A percentile compares a stretch with the other conserved stretches of the same genome.
Evolutionary conservation across 2,888 invertebrate species (phyloP).

Genomic region (Chironomus tentans): DNA sequence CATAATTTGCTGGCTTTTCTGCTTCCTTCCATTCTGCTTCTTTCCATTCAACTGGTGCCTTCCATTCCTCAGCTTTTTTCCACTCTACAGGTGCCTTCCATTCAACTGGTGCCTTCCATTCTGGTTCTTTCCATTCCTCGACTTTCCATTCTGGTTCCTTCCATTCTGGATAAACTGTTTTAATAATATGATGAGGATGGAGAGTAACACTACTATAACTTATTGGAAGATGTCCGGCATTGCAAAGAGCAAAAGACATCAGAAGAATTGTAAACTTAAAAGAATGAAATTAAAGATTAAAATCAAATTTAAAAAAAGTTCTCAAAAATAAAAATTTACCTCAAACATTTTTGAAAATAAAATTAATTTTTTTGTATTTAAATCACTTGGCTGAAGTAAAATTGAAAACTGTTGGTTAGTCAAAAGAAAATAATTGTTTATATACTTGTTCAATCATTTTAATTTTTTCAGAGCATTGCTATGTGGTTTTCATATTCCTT

Average conservation of each 20-base stretch:
- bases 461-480: neutral
- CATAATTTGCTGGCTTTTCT: conserved; percentile 43
- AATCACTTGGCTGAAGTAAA: neutral
- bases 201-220: neutral
- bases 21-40: no score
- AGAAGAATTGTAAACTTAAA: neutral
- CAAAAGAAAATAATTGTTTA: neutral
- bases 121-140: neutral
- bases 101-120: neutral
- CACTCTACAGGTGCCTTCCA: neutral
- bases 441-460: neutral
- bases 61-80: neutral
- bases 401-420: conserved; percentile 3
- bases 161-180: neutral
- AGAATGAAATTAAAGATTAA: no score
- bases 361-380: neutral
- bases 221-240: neutral
- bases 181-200: neutral
- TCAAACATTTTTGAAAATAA: neutral
- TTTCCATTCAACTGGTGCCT: conserved; percentile 1
- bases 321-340: neutral
- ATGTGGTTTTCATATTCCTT: conserved; percentile 9
- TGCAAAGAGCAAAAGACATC: neutral
- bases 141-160: neutral
- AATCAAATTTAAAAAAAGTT: no score